Evolutionary conservation across 2,888 invertebrate genomes (phyloP).

Genomic region (Emmelina monodactyla): DNA sequence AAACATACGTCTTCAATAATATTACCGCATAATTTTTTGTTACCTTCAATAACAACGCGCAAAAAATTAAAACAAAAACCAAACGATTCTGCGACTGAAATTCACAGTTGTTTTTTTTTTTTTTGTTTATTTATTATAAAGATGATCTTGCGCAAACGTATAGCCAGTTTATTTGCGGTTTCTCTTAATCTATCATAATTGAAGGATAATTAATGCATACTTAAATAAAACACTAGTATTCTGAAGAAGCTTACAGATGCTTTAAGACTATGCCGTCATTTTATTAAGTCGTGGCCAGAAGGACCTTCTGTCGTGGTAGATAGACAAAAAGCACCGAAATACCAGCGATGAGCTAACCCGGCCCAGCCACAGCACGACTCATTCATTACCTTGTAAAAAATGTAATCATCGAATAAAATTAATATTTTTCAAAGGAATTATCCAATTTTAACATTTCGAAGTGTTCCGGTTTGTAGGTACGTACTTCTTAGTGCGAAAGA

Average conservation of each 20-base stretch:
- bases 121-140: too few relatives aligned
- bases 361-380: conserved; percentile 56
- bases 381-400: conserved; percentile 59
- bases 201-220: conserved; percentile 9
- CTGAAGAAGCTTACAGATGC: conserved; percentile 12
- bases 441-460: conserved; percentile 28
- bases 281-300: conserved; percentile 47
- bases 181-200: not conserved
- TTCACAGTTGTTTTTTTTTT: too few relatives aligned
- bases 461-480: too few relatives aligned
- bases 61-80: too few relatives aligned
- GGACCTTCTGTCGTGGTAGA: conserved; percentile 47
- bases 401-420: conserved; percentile 53
- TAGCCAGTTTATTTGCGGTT: too few relatives aligned
- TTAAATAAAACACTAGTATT: conserved; percentile 5
- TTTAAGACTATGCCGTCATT: conserved; percentile 45
- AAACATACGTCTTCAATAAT: too few relatives aligned
- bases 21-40: too few relatives aligned
- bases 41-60: too few relatives aligned
- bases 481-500: too few relatives aligned
- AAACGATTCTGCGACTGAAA: too few relatives aligned
- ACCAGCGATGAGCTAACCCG: conserved; percentile 61
- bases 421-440: conserved; percentile 40
- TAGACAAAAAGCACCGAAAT: conserved; percentile 61
- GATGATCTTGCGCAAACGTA: too few relatives aligned